These are phyloP conservation scores for Heliothis peltigera DNA, from an alignment of 2,888 invertebrate species.

Conservation along the genomic window DNA sequence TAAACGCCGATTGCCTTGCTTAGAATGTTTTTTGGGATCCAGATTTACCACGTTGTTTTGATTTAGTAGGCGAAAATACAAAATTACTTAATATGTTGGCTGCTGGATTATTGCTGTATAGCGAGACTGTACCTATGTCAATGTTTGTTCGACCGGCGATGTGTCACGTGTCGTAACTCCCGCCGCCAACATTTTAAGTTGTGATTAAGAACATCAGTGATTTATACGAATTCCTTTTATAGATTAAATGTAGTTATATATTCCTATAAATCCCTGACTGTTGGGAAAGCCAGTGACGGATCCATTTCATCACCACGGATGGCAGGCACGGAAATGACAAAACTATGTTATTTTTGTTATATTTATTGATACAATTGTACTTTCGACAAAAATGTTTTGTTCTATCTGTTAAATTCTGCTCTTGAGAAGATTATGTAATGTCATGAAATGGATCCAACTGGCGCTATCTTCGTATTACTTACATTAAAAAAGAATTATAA, in stretches of 20 bases:
- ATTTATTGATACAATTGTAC: slow-evolving; percentile 37
- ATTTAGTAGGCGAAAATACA: slow-evolving; percentile 27
- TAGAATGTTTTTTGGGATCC: slow-evolving; percentile 57
- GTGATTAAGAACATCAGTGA: slow-evolving; percentile 37
- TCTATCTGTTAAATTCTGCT: slow-evolving; percentile 23
- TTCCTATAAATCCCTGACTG: slow-evolving; percentile 42
- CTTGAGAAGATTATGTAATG: slow-evolving; percentile 42
- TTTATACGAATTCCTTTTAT: slow-evolving; percentile 36
- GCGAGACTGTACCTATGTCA: not conserved
- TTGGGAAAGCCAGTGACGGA: slow-evolving; percentile 24
- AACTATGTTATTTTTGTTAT: slow-evolving; percentile 24
- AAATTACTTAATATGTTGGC: slow-evolving; percentile 34
- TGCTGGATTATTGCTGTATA: slow-evolving; percentile 2
- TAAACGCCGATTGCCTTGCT: no score
- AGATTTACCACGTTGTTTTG: slow-evolving; percentile 61
- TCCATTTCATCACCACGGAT: slow-evolving; percentile 54
- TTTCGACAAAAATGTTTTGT: slow-evolving; percentile 21
- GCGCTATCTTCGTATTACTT: slow-evolving; percentile 31
- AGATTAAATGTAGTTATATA: slow-evolving; percentile 21
- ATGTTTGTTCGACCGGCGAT: not conserved
- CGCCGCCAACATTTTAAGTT: slow-evolving; percentile 30
- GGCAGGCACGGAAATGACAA: slow-evolving; percentile 35
- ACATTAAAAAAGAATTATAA: slow-evolving; percentile 53
- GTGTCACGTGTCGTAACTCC: not conserved
- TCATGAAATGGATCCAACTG: slow-evolving; percentile 61